These are phyloP conservation scores for Hanleya hanleyi DNA, from an alignment of 2,888 invertebrate species.

Conservation along the genomic window DNA sequence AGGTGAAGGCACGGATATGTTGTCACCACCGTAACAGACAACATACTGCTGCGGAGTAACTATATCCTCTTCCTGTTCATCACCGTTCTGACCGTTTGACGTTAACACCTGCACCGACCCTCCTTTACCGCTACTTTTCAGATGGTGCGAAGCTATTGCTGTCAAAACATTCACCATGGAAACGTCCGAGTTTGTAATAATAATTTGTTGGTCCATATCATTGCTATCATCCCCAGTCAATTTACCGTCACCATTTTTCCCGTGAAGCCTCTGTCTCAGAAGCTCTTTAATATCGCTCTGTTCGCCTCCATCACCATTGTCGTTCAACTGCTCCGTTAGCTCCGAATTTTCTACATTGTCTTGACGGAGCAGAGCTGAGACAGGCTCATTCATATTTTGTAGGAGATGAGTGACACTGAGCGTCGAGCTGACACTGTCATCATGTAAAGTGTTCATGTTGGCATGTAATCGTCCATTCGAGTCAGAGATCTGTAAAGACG, in stretches of 20 bases:
- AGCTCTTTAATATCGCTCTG: too few relatives aligned
- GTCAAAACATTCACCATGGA: constrained; percentile 62
- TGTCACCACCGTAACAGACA: constrained; percentile 17
- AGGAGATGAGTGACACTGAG: constrained; percentile 45
- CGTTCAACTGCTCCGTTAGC: neutral
- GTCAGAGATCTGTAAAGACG: neutral
- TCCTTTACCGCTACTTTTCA: constrained; percentile 29
- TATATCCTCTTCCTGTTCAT: neutral
- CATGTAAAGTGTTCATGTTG: neutral
- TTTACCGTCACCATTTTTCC: neutral
- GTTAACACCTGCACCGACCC: neutral
- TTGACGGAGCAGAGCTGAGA: constrained; percentile 25
- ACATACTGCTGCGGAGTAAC: neutral
- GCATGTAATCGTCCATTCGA: neutral
- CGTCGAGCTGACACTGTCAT: neutral
- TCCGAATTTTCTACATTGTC: neutral
- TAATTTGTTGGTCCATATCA: neutral
- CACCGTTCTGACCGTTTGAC: neutral
- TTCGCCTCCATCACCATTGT: too few relatives aligned
- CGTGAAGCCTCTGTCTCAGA: neutral
- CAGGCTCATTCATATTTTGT: constrained; percentile 53
- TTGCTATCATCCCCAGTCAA: neutral
- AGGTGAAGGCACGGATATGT: constrained; percentile 26
- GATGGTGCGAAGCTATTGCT: constrained; percentile 54
- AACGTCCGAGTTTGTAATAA: constrained; percentile 25